Base-by-base conservation (phyloP, 2,113 vertebrate genomes). In the Eubucco bourcierii region DNA sequence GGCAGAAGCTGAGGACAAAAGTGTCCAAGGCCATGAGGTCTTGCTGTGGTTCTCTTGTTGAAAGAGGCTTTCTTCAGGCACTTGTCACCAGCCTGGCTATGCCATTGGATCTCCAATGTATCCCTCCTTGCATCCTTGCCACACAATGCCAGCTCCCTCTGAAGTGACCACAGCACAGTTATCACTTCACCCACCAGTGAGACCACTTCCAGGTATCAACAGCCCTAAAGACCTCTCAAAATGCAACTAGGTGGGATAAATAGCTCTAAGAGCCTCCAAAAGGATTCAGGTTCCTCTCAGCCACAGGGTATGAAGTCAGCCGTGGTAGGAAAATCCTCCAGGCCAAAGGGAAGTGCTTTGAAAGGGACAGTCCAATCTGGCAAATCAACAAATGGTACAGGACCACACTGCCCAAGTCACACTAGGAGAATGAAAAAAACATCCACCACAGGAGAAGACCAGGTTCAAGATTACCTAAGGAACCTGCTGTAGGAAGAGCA, bases 401-500 rank as follows among this genome's bases (percentile, higher is more conserved):
- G 24, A 63, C 55, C 55, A 56, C 28, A 56, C 9, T 28, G 28
- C 28, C 28, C 28, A 29, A 56, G 15, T 56, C 25, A 27, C 55
- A 52, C 53, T 56, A 15, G 28, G 28, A 56, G 55, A 56, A 56
- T 31, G 28, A 56, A 58, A 28, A 28, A n/a, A 58, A 17, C 29
- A 31, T 29, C 56, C 28, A 19, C 29, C 31, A 16, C 11, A 58
- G 56, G 56, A 53, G 24, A 53, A 58, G 29, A 58, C 19, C 56
- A 58, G 29, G 29, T 58, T n/a, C 15, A 9, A 58, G 55, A 55
- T 25, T 25, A 15, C 15, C 12, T 55, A 28, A 55, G 27, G 53
- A 58, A 58, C 28, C 16, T 95, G 78, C 91, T 94, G 88, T 61
- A 81, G 33, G 74, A 90, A 95, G 90, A 88, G 90, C 83, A 97